Base-by-base conservation (phyloP, 2,113 vertebrate species). In the Beaufortia kweichowensis region DNA sequence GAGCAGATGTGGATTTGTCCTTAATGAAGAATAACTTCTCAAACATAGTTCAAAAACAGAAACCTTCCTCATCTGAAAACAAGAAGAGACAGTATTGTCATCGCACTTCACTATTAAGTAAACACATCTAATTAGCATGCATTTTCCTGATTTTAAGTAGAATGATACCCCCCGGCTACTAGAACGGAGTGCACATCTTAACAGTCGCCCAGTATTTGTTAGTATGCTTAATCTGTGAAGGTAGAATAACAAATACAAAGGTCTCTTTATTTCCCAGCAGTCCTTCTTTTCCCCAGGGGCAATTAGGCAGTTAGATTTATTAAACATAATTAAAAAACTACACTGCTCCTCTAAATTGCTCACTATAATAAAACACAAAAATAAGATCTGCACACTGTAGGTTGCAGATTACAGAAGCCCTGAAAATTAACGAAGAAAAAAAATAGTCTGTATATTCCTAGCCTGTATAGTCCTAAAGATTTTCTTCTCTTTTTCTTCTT, bases 181-280 rank as follows among this genome's bases (percentile, higher is more conserved):
- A 48, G n/a, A 81, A 87, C 85, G 83, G 85, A 79, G 74, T 82
- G 86, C 83, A 88, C 80, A 79, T 84, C 81, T 75, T 82, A 80
- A 63, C 82, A 84, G 83, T 87, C 87, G 86, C 71, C 87, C 85
- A 86, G 83, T 88, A 82, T 87, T 79, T 87, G 82, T 87, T 86
- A 82, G 81, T 83, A 70, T 86, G 85, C 83, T 82, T 91, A 88
- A 89, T 90, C 89, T 88, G 86, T 87, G 84, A 91, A 90, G 85
- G 89, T 90, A 89, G 84, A 91, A 90, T 90, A 90, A 92, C 90
- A 92, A 92, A 92, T 91, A 90, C 85, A 85, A 88, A 91, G 87
- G 39, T 87, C 90, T 85, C 82, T 88, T 81, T 81, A 70, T 91
- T 87, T 87, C 85, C 80, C 81, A 83, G 89, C 86, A 92, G 89